Evolutionary conservation across 1,140 invertebrate genomes (phyloP).

Genomic region (Dendrolimus kikuchii): DNA sequence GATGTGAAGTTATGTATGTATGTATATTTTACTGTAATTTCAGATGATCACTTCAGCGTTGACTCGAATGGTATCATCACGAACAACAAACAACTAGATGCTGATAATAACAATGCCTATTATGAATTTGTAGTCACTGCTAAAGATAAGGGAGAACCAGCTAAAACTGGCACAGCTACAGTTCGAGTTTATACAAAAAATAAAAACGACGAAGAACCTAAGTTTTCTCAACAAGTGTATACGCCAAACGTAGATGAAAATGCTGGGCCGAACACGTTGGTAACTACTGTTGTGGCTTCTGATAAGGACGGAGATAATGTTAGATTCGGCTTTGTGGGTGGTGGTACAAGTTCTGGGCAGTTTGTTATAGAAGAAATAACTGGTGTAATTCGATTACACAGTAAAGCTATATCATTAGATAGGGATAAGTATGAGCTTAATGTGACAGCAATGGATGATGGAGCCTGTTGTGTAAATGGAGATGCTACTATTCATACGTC

Average conservation of each 20-base stretch:
- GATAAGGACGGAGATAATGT: constrained; percentile 97
- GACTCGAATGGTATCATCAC: constrained; percentile 93
- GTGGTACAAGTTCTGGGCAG: constrained; percentile 89
- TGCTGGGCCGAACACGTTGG: constrained; percentile 93
- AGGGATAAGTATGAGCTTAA: constrained; percentile 94
- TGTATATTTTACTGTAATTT: constrained; percentile 23
- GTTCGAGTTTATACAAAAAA: constrained; percentile 96
- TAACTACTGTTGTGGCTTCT: constrained; percentile 94
- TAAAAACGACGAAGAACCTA: constrained; percentile 96
- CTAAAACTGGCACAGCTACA: constrained; percentile 92
- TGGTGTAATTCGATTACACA: constrained; percentile 92
- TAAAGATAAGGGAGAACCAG: constrained; percentile 93
- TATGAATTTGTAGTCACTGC: constrained; percentile 95
- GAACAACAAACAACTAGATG: constrained; percentile 94
- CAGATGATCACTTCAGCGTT: constrained; percentile 94
- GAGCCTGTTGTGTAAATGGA: constrained; percentile 91
- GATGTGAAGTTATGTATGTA: not conserved
- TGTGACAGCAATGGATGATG: constrained; percentile 95
- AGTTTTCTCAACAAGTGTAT: constrained; percentile 96
- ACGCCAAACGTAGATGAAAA: constrained; percentile 97
- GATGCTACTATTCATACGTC: constrained; percentile 90
- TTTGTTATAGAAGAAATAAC: constrained; percentile 97
- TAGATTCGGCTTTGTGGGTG: constrained; percentile 93
- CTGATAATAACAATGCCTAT: constrained; percentile 96
- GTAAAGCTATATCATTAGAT: constrained; percentile 87